A percentile compares a stretch with the other conserved stretches of the same genome.
Evolutionary conservation across 1,140 invertebrate genomes (phyloP).

Genomic region (Aphis gossypii): DNA sequence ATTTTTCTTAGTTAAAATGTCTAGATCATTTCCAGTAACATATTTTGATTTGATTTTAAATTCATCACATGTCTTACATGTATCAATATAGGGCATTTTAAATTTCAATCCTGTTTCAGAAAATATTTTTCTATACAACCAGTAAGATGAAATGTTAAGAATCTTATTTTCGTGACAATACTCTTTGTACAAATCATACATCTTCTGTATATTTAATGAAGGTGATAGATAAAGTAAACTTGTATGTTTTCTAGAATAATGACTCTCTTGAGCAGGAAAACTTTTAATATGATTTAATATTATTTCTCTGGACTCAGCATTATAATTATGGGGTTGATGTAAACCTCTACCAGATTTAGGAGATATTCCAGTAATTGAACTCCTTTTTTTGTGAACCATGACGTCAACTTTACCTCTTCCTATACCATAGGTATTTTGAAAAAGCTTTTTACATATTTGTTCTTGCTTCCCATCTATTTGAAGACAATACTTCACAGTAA

Average conservation of each 20-base stretch:
- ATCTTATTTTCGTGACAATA: background rate
- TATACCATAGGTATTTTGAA: background rate
- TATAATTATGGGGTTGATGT: background rate
- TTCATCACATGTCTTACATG: constrained; percentile 26
- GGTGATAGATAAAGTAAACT: background rate
- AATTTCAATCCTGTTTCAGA: background rate
- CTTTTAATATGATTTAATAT: background rate
- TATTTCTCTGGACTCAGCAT: background rate
- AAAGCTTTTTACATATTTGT: background rate
- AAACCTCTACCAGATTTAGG: background rate
- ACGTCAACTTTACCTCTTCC: background rate
- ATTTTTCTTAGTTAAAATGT: background rate
- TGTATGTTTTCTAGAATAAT: background rate
- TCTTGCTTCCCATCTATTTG: background rate
- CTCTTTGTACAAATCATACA: background rate
- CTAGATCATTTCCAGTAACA: background rate
- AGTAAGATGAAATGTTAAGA: background rate
- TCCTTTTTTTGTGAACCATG: background rate
- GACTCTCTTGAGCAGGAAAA: background rate
- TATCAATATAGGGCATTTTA: background rate
- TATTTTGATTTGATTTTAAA: background rate
- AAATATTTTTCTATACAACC: background rate
- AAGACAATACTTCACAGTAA: background rate
- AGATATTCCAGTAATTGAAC: background rate
- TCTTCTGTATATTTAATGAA: background rate